phyloP scores from a whole-genome alignment of 1,140 invertebrate species.

The Tenebrio molitor region DNA sequence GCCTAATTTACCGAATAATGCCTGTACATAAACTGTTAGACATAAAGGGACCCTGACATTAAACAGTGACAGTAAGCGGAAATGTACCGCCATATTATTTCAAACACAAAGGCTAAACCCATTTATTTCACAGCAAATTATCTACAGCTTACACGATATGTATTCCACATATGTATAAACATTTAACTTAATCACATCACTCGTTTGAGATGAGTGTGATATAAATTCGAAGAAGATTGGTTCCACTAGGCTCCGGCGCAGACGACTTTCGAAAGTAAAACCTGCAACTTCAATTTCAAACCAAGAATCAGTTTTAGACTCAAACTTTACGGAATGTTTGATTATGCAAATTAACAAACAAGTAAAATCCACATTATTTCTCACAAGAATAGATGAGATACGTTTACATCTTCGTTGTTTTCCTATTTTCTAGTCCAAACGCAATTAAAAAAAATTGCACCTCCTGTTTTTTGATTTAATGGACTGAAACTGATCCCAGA shows the following conservation, averaged over 20 bases:
- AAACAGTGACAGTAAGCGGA: constrained; percentile 18
- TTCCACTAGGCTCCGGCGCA: neutral
- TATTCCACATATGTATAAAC: constrained; percentile 19
- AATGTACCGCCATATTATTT: constrained; percentile 11
- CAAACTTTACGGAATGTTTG: too few relatives aligned
- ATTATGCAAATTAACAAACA: too few relatives aligned
- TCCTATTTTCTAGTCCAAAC: too few relatives aligned
- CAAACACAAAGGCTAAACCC: constrained; percentile 14
- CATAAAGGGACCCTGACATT: constrained; percentile 30
- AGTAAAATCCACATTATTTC: too few relatives aligned
- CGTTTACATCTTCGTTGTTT: too few relatives aligned
- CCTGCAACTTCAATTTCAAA: too few relatives aligned
- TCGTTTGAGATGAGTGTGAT: neutral
- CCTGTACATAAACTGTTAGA: constrained; percentile 19
- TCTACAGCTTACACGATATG: constrained; percentile 30
- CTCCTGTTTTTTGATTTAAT: too few relatives aligned
- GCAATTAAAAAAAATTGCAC: too few relatives aligned
- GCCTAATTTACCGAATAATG: neutral
- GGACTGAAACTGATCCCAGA: too few relatives aligned
- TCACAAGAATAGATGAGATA: too few relatives aligned
- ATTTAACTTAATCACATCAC: constrained; percentile 18
- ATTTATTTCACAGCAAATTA: constrained; percentile 10
- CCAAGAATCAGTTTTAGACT: too few relatives aligned
- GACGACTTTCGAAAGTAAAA: too few relatives aligned
- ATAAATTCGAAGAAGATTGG: constrained; percentile 24